Evolutionary conservation across 2,797 vertebrate species (phyloP).

Genomic region (Sebastes reedi): DNA sequence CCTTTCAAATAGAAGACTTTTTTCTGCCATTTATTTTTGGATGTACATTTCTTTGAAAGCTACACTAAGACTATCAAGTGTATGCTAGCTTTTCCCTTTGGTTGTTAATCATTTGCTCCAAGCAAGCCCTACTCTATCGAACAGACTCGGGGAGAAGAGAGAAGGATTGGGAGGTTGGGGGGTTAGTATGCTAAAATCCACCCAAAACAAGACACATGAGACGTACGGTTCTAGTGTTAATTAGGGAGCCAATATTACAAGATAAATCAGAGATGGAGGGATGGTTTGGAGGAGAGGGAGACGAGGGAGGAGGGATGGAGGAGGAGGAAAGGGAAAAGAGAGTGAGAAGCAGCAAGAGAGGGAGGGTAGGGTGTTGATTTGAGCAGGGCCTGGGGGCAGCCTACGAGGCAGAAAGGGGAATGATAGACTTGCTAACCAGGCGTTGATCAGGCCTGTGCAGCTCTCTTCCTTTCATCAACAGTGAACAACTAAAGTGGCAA

Average conservation of each 20-base stretch:
- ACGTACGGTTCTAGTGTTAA: slow-evolving; percentile 74
- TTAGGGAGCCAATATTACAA: slow-evolving; percentile 81
- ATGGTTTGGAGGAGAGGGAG: slow-evolving; percentile 61
- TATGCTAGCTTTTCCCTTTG: slow-evolving; percentile 60
- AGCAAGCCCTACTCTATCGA: slow-evolving; percentile 63
- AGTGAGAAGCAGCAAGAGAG: slow-evolving; percentile 50
- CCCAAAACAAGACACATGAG: slow-evolving; percentile 78
- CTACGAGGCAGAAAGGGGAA: slow-evolving; percentile 73
- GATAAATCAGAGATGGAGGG: slow-evolving; percentile 79
- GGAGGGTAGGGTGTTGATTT: slow-evolving; percentile 68
- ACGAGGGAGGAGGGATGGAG: slow-evolving; percentile 48
- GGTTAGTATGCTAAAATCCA: slow-evolving; percentile 72
- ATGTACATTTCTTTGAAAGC: slow-evolving; percentile 62
- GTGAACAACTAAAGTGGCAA: slow-evolving; percentile 59
- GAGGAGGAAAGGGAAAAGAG: slow-evolving; percentile 35
- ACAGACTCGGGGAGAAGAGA: slow-evolving; percentile 51
- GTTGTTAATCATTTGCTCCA: slow-evolving; percentile 73
- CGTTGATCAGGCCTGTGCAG: slow-evolving; percentile 65
- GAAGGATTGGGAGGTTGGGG: slow-evolving; percentile 50
- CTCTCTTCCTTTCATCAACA: slow-evolving; percentile 67
- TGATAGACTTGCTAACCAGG: slow-evolving; percentile 76
- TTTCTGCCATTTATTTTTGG: slow-evolving; percentile 18
- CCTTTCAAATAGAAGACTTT: slow-evolving; percentile 8
- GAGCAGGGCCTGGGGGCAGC: slow-evolving; percentile 76
- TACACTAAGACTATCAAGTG: slow-evolving; percentile 40